Conservation (phyloP, 2,113 vertebrate species). For the Hiodon alosoides region DNA sequence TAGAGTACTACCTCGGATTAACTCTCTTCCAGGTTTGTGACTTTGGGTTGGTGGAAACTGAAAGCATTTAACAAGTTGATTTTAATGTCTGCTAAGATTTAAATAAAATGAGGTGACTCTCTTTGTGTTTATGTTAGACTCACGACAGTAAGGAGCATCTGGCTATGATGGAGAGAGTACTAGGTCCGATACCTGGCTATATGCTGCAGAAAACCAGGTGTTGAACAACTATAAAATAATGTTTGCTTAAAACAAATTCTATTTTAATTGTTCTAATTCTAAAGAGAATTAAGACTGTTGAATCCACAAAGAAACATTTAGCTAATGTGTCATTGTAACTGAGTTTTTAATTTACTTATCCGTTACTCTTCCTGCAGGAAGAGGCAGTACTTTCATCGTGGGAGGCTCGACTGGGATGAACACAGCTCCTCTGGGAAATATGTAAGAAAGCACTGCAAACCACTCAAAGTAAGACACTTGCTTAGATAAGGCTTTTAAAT, state of each 20-base stretch:
- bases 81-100: background rate
- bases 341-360: background rate
- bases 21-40: slow-evolving; percentile 81
- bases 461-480: slow-evolving; percentile 71
- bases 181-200: slow-evolving; percentile 79
- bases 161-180: slow-evolving; percentile 91
- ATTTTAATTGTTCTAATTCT: no score
- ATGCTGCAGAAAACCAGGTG: slow-evolving; percentile 75
- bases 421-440: slow-evolving; percentile 72
- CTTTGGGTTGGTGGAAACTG: background rate
- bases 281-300: no score
- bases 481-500: background rate
- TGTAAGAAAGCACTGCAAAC: slow-evolving; percentile 76
- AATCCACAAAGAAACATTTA: no score
- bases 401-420: slow-evolving; percentile 78
- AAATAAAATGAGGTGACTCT: background rate
- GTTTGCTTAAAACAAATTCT: background rate
- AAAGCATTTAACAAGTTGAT: background rate
- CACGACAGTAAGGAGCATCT: slow-evolving; percentile 89
- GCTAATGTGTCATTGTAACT: no score
- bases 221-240: background rate
- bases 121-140: slow-evolving; percentile 59
- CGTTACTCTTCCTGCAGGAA: slow-evolving; percentile 60
- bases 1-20: slow-evolving; percentile 86
- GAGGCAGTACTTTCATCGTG: slow-evolving; percentile 69